Base-by-base conservation (phyloP, 2,113 vertebrate species). In the human (Homo sapiens) region DNA sequence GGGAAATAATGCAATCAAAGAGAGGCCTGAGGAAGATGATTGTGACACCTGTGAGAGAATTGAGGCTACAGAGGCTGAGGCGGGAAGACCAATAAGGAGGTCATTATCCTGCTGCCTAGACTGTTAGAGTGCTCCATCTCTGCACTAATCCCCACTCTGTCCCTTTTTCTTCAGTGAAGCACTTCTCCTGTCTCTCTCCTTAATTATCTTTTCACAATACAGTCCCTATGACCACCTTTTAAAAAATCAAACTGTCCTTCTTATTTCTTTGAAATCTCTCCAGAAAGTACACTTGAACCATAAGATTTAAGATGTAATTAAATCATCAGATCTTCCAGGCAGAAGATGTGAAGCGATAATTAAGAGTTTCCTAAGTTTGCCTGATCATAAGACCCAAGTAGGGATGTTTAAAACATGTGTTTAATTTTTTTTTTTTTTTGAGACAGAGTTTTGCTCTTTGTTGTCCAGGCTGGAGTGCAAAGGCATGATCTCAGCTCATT, bases 161-260 rank as follows among this genome's bases (percentile, higher is more conserved):
- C 75, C 76, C 75, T 76, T 52, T 82, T 57, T n/a, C 84, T 88
- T 50, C 23, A 5, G 18, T 17, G 76, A 94, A 96, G 95, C 75
- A 90, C 52, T 78, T 87, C 79, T 94, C 72, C 89, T 95, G 90
- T 78, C 96, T 95, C 50, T 90, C 68, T 70, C 80, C 72, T 92
- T 96, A 96, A 97, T 97, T 95, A 96, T 94, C 96, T 96, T 93
- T 97, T 96, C 94, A 97, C 76, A 96, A 95, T 92, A 30, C 76
- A 92, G 94, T 75, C 90, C 80, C 72, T 76, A 59, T 57, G 94
- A 80, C 93, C 90, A 96, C 27, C 52, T 57, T 94, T 97, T 72
- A 13, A 80, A 96, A 80, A 93, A 75, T 66, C 95, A 68, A 92
- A 85, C 61, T 95, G 95, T 40, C 90, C 70, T 80, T 84, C 73